A percentile compares a stretch with the other conserved stretches of the same genome.
phyloP scores from a whole-genome alignment of 2,113 vertebrate species.

The Crotophaga sulcirostris region DNA sequence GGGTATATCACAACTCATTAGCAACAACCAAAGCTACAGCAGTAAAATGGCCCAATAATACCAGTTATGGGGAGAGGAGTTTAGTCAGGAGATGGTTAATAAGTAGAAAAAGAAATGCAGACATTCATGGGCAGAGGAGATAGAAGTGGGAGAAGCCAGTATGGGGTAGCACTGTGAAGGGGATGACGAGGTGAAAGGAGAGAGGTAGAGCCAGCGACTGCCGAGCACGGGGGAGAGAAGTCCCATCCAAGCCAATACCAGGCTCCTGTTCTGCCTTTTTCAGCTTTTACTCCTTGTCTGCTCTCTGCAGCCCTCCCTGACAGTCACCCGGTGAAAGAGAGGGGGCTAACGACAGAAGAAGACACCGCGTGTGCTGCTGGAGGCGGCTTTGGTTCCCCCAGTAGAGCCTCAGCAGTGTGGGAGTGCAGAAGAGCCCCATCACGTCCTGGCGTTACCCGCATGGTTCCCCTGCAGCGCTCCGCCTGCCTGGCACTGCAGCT shows the following conservation, averaged over 20 bases:
- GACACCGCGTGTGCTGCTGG: background rate
- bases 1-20: background rate
- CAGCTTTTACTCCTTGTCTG: background rate
- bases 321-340: background rate
- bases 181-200: background rate
- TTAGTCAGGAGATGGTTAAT: background rate
- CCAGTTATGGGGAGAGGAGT: background rate
- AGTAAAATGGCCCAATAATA: background rate
- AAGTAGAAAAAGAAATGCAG: background rate
- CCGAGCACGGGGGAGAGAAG: fast-evolving
- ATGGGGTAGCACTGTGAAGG: background rate
- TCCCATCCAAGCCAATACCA: background rate
- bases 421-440: background rate
- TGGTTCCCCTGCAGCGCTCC: background rate
- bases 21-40: background rate
- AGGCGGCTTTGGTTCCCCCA: background rate
- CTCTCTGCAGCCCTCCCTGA: background rate
- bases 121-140: background rate
- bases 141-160: background rate
- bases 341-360: background rate
- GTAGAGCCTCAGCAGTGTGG: fast-evolving
- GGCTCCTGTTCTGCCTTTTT: background rate
- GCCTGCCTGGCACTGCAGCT: background rate
- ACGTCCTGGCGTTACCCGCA: fast-evolving
- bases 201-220: fast-evolving